A percentile compares a stretch with the other conserved stretches of the same genome.
phyloP scores from a whole-genome alignment of 2,797 vertebrate genomes.

The Chaetophractus vellerosus region DNA sequence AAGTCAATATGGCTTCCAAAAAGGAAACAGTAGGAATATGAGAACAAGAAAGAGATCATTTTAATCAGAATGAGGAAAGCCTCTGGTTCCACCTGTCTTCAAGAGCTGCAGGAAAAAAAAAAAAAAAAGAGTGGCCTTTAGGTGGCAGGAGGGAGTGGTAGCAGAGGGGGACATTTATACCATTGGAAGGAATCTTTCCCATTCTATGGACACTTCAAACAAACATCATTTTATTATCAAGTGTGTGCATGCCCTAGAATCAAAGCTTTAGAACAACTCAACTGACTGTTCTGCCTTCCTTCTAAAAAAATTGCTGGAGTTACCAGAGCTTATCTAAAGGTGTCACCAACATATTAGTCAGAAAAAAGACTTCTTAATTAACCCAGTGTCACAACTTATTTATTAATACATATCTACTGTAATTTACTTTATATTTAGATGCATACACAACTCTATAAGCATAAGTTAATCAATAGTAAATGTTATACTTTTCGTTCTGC shows the following conservation, averaged over 20 bases:
- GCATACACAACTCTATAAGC: not conserved
- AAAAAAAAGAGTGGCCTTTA: not conserved
- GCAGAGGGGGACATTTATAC: too few species aligned
- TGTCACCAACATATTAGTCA: not conserved
- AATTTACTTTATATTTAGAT: not conserved
- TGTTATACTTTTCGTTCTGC: not conserved
- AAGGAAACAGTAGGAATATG: not conserved
- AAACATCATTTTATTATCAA: not conserved
- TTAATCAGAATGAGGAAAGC: not conserved
- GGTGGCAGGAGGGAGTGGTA: not conserved
- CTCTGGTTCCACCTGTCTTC: not conserved
- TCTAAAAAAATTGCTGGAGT: not conserved
- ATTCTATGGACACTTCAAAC: not conserved
- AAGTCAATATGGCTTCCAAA: not conserved
- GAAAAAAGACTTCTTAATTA: not conserved
- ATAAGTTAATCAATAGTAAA: conserved; percentile 3
- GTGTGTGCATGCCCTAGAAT: not conserved
- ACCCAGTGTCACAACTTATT: not conserved
- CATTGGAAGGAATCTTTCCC: not conserved
- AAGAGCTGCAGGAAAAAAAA: not conserved
- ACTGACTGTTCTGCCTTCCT: not conserved
- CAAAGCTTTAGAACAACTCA: not conserved
- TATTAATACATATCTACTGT: not conserved
- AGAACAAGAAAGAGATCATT: not conserved
- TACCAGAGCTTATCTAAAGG: not conserved